These are phyloP conservation scores for Acropora yongei DNA, from an alignment of 64 coral and sea anemone species.

Conservation along the genomic window DNA sequence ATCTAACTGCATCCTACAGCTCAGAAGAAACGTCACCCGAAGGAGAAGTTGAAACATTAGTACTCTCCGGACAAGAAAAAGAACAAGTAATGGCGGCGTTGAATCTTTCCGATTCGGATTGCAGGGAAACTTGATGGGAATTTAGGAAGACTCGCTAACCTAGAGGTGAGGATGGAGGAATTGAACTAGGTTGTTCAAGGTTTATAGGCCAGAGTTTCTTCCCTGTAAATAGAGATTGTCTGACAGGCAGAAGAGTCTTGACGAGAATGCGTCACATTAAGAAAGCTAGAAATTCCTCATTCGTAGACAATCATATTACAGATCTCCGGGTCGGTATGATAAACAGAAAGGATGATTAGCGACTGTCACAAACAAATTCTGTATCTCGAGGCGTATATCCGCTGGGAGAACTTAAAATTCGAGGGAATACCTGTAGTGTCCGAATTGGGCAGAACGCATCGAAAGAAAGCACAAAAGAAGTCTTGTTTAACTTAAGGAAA, in stretches of 20 bases:
- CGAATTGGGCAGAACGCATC: not conserved
- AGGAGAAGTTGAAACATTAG: not conserved
- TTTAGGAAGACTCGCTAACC: not conserved
- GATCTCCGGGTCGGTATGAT: not conserved
- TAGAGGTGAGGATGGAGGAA: not conserved
- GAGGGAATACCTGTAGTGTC: conserved; percentile 14
- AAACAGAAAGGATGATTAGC: not conserved
- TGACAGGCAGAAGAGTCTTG: not conserved
- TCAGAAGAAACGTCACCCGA: not conserved
- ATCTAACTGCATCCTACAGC: not conserved
- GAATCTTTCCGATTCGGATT: not conserved
- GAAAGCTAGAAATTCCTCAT: not conserved
- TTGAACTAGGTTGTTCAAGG: not conserved
- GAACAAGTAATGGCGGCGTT: not conserved
- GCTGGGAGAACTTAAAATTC: conserved; percentile 23
- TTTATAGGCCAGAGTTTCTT: not conserved
- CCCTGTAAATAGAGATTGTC: not conserved
- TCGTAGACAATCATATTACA: not conserved
- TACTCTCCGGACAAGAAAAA: conserved; percentile 17
- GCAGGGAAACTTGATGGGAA: not conserved
- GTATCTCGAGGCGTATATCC: not conserved
- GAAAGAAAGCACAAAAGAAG: not conserved
- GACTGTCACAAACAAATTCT: not conserved
- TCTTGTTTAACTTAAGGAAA: conserved; percentile 2
- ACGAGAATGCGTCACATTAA: not conserved